Conservation (phyloP, 1,140 invertebrate species). For the Telenomus remus region DNA sequence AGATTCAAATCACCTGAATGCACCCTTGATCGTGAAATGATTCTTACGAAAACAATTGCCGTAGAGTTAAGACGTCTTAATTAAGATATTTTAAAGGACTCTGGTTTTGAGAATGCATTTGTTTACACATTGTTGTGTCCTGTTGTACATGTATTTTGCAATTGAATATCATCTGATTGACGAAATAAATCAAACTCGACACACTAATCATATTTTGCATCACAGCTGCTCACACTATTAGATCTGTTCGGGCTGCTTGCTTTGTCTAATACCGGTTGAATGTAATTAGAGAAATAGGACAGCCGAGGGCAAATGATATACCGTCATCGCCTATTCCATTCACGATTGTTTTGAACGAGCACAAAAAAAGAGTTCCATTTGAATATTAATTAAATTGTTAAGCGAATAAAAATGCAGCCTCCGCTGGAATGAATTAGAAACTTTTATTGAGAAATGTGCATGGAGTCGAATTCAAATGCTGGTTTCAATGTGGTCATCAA, state of each 20-base stretch:
- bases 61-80: no score
- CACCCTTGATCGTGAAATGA: no score
- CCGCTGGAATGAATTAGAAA: no score
- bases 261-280: conserved; percentile 30
- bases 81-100: no score
- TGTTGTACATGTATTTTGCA: no score
- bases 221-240: conserved; percentile 14
- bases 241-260: conserved; percentile 17
- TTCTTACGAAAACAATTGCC: no score
- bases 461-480: no score
- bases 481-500: conserved; percentile 13
- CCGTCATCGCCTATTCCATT: not conserved
- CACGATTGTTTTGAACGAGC: no score
- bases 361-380: conserved; percentile 9
- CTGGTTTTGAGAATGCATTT: no score
- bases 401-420: not conserved
- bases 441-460: no score
- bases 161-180: not conserved
- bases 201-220: conserved; percentile 27
- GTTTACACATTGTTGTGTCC: no score
- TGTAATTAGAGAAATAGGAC: conserved; percentile 44
- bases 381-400: conserved; percentile 17
- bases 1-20: no score
- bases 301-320: conserved; percentile 17
- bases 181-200: conserved; percentile 20